Evolutionary conservation across 2,797 vertebrate species (phyloP).

Genomic region (Tinamus major): DNA sequence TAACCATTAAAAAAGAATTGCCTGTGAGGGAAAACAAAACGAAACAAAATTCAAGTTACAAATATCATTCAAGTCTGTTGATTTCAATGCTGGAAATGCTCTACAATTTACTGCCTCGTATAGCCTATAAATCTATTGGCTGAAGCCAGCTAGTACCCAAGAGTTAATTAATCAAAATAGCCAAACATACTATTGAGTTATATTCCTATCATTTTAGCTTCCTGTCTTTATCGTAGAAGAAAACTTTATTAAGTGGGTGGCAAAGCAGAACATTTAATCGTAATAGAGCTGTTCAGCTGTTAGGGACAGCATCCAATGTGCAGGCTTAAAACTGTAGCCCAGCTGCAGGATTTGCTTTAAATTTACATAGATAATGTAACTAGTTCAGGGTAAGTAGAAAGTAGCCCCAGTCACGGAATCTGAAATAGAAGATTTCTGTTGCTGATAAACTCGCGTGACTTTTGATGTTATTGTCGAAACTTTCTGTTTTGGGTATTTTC

Average conservation of each 20-base stretch:
- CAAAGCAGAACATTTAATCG: neutral
- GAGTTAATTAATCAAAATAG: neutral
- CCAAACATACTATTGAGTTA: neutral
- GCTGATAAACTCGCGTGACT: neutral
- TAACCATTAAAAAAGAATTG: slow-evolving; percentile 1
- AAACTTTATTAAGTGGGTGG: neutral
- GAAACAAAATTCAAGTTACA: neutral
- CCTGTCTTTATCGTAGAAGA: neutral
- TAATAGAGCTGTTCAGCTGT: neutral
- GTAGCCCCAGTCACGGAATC: too few species aligned
- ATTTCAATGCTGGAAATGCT: neutral
- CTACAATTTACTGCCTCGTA: neutral
- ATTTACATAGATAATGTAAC: neutral
- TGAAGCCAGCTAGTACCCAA: neutral
- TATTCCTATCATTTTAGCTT: neutral
- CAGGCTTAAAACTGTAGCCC: neutral
- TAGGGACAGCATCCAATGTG: neutral
- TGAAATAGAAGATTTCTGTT: neutral
- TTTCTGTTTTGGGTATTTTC: neutral
- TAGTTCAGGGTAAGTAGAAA: neutral
- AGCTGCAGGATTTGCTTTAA: neutral
- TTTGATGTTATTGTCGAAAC: neutral
- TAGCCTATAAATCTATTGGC: neutral
- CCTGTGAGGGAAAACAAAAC: neutral
- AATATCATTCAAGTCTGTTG: neutral